A percentile compares a stretch with the other conserved stretches of the same genome.
These are phyloP conservation scores for Aspidiotus rigidus DNA, from an alignment of 2,888 invertebrate species.

Conservation along the genomic window DNA sequence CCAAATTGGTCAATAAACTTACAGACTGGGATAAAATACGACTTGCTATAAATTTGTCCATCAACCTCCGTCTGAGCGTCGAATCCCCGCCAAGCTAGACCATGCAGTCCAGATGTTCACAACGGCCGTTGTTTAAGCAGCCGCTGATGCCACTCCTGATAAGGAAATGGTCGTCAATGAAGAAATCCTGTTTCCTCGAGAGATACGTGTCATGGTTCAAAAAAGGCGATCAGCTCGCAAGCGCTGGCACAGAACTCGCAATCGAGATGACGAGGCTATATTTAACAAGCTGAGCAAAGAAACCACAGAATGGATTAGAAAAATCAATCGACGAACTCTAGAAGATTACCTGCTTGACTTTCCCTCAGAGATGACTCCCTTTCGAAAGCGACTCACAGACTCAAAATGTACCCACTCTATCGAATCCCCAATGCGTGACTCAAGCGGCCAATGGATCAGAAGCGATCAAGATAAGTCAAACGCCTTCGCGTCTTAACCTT, in stretches of 20 bases:
- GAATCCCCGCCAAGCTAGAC: too few relatives aligned
- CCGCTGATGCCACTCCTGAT: constrained; percentile 1
- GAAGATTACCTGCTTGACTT: not conserved
- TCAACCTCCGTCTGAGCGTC: not conserved
- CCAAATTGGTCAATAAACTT: not conserved
- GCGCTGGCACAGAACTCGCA: not conserved
- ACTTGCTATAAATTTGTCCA: not conserved
- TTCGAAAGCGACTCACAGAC: not conserved
- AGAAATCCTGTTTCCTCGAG: constrained; percentile 1
- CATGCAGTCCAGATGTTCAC: not conserved
- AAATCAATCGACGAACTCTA: not conserved
- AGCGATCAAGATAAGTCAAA: not conserved
- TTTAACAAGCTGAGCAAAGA: not conserved
- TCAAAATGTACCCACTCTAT: not conserved
- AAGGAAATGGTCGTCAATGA: not conserved
- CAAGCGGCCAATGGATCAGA: not conserved
- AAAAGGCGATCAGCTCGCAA: not conserved
- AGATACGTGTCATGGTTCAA: not conserved
- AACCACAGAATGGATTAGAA: not conserved
- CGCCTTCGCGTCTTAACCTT: not conserved
- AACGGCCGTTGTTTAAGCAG: not conserved
- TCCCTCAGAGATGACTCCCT: not conserved
- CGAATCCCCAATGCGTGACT: not conserved
- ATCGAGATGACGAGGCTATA: not conserved
- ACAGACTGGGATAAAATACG: constrained; percentile 1